These are phyloP conservation scores for Anas platyrhynchos DNA, from an alignment of 2,113 vertebrate species.

Conservation along the genomic window DNA sequence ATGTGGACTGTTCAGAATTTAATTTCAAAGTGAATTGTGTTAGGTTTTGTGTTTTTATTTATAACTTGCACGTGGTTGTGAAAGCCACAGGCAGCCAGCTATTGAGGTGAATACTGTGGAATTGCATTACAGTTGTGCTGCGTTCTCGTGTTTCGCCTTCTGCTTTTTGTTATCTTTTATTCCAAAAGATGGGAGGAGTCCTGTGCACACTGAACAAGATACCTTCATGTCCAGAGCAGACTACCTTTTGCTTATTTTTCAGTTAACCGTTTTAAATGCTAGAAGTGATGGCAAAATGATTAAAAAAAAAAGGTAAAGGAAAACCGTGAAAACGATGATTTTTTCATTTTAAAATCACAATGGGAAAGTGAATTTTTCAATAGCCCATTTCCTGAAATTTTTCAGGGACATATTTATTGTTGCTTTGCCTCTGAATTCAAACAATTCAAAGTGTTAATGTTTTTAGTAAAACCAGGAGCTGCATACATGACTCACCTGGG, in stretches of 20 bases:
- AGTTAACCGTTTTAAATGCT: not conserved
- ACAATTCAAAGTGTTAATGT: not conserved
- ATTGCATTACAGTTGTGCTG: not conserved
- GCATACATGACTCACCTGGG: rapidly evolving
- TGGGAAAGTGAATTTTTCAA: not conserved
- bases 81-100: not conserved
- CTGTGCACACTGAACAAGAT: not conserved
- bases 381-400: not conserved
- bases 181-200: not conserved
- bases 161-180: not conserved
- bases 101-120: not conserved
- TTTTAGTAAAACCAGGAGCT: not conserved
- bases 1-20: not conserved
- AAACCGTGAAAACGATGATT: not conserved
- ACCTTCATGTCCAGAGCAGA: not conserved
- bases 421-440: not conserved
- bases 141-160: not conserved
- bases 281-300: not conserved
- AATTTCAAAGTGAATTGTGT: not conserved
- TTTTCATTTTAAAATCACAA: not conserved
- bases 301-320: not conserved
- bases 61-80: not conserved
- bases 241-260: not conserved
- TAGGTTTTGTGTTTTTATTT: not conserved
- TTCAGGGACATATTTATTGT: not conserved